Evolutionary conservation across 2,888 invertebrate species (phyloP), one percentile per base, ranked within the genome.

Genomic region (Xestobium rufovillosum): DNA sequence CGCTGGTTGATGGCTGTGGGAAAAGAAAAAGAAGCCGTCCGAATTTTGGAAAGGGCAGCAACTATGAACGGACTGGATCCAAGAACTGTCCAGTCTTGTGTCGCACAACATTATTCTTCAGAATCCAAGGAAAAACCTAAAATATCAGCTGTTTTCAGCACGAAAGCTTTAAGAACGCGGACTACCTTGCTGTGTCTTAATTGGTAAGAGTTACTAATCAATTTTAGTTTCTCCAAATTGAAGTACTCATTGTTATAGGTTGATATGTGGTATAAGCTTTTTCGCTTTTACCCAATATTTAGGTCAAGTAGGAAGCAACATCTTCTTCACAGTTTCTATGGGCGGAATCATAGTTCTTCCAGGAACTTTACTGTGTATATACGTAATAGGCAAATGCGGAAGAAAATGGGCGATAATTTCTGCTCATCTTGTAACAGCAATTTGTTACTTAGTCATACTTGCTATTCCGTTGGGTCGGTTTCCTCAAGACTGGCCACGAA

Each of bases 1-100:
- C 61, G 76, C 41, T 79, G 79, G 78, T 58, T 78, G 15, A 48
- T 78, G 36, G 73, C 73, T 6, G 70, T 69, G 11, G 75, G 73
- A 2, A 63, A 64, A 49, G 65, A 59, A 23, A 61, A 70, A 15
- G 61, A 70, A 55, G 76, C 76, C 13, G 50, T 68, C 8, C 59
- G 65, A 65, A 63, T 63, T 9, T 47, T 69, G 3, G 47, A 59
- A 42, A 49, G 53, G 27, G 66, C 65, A 2, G 64, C 65, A 3
- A 46, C 44, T 34, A 47, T 44, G 34, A 68, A 68, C 36, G 47
- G 51, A 26, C 50, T 44, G 3, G 50, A 56, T 34, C 19, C 40
- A 3, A 36, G 41, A 9, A 37, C 44, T 11, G 44, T 58, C 3
- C 65, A 15, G 47, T 70, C 27, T 53, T 52, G 41, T 41, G 54